Percentiles rank a stretch among this genome's conserved stretches.
Conservation (phyloP, 2,888 invertebrate genomes). For the Augochlorella aurata region DNA sequence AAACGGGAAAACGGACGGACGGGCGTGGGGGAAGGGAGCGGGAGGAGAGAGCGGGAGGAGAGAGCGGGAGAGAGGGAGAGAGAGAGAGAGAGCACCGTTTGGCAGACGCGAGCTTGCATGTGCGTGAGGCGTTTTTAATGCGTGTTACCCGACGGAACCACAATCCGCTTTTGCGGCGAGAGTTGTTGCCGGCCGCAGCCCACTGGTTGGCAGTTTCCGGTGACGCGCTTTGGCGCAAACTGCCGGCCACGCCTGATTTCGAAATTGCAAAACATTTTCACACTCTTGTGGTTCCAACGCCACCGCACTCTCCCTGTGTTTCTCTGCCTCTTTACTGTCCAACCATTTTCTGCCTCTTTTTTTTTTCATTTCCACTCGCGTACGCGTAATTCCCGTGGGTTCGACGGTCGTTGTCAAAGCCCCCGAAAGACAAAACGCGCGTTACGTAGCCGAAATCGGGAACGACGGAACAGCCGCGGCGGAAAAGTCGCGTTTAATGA, state of each 20-base stretch:
- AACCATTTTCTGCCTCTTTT: constrained; percentile 4
- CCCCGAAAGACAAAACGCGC: constrained; percentile 49
- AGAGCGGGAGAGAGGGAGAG: neutral
- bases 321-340: constrained; percentile 53
- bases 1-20: neutral
- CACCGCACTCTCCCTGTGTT: constrained; percentile 43
- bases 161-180: constrained; percentile 78
- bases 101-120: constrained; percentile 44
- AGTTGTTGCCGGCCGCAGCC: constrained; percentile 59
- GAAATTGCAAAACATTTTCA: constrained; percentile 81
- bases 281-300: constrained; percentile 76
- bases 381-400: constrained; percentile 49
- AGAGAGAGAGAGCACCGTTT: constrained; percentile 17
- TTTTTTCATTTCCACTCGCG: constrained; percentile 24
- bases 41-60: neutral
- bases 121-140: constrained; percentile 70
- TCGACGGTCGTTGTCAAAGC: constrained; percentile 57
- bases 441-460: constrained; percentile 32
- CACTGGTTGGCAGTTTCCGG: constrained; percentile 68
- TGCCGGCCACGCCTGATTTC: constrained; percentile 77
- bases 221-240: constrained; percentile 75
- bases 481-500: constrained; percentile 28
- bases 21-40: no score
- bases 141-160: constrained; percentile 68
- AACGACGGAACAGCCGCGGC: constrained; percentile 20